Evolutionary conservation across 30 jellyfish, hydroid and myxozoan genomes (phyloP).

Genomic region (Catostylus mosaicus): DNA sequence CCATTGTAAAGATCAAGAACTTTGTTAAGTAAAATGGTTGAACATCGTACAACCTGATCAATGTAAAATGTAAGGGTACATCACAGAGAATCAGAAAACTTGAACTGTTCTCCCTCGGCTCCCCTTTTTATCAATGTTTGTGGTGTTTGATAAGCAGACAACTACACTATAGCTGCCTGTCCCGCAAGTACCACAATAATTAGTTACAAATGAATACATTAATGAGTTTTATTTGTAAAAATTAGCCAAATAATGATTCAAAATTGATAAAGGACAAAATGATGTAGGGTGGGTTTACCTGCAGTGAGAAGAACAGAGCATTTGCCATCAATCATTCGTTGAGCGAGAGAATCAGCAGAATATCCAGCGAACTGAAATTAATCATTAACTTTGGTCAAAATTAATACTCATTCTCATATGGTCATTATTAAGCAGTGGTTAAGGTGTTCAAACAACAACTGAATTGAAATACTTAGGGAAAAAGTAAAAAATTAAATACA

Average conservation of each 20-base stretch:
- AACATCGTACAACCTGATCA: background rate
- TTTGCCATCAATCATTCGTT: conserved; percentile 93
- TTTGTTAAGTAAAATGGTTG: background rate
- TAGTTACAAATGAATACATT: background rate
- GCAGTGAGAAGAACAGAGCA: conserved; percentile 89
- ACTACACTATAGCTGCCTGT: conserved; percentile 28
- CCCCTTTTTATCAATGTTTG: conserved; percentile 28
- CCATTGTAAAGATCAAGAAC: background rate
- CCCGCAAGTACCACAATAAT: conserved; percentile 53
- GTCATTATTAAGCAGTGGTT: too few relatives aligned
- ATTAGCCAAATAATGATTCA: too few relatives aligned
- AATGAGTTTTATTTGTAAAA: too few relatives aligned
- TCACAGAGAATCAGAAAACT: conserved; percentile 36
- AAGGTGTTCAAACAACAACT: too few relatives aligned
- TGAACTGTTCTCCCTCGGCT: conserved; percentile 36
- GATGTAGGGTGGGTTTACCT: conserved; percentile 36
- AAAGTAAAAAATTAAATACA: too few relatives aligned
- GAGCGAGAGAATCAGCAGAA: conserved; percentile 98
- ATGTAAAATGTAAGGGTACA: background rate
- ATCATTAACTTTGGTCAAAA: background rate
- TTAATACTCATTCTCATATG: background rate
- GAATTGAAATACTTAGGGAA: too few relatives aligned
- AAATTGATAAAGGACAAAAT: background rate
- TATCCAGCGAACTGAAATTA: conserved; percentile 92
- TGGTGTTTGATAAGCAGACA: conserved; percentile 52